A percentile compares a stretch with the other conserved stretches of the same genome.
Evolutionary conservation across 2,888 invertebrate genomes (phyloP).

Genomic region (Meghimatium bilineatum): DNA sequence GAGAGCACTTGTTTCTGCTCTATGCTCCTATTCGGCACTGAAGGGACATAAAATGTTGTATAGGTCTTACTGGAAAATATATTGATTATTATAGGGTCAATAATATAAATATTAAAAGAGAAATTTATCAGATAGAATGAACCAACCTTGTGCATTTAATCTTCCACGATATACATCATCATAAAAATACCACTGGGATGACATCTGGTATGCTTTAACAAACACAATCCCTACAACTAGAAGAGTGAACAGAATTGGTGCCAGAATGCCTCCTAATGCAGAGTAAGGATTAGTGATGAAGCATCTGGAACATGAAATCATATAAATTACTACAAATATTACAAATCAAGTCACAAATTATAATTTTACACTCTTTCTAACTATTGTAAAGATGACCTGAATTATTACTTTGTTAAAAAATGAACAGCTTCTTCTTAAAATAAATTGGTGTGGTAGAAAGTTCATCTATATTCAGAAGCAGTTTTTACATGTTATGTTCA

Average conservation of each 20-base stretch:
- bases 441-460: too few relatives aligned
- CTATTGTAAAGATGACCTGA: too few relatives aligned
- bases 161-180: constrained; percentile 74
- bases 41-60: neutral
- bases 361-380: too few relatives aligned
- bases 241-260: constrained; percentile 68
- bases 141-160: constrained; percentile 70
- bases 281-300: constrained; percentile 72
- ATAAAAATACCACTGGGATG: constrained; percentile 75
- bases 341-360: too few relatives aligned
- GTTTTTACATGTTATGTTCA: too few relatives aligned
- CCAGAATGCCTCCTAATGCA: constrained; percentile 70
- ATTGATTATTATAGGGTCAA: too few relatives aligned
- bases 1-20: too few relatives aligned
- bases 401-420: too few relatives aligned
- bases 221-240: constrained; percentile 69
- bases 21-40: neutral
- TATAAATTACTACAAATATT: too few relatives aligned
- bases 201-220: constrained; percentile 72
- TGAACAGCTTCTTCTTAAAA: too few relatives aligned
- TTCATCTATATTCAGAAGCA: too few relatives aligned
- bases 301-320: constrained; percentile 65
- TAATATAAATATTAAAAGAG: neutral
- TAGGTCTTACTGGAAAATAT: too few relatives aligned
- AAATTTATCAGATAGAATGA: neutral